phyloP scores from a whole-genome alignment of 2,888 invertebrate genomes.

The Meganola albula region DNA sequence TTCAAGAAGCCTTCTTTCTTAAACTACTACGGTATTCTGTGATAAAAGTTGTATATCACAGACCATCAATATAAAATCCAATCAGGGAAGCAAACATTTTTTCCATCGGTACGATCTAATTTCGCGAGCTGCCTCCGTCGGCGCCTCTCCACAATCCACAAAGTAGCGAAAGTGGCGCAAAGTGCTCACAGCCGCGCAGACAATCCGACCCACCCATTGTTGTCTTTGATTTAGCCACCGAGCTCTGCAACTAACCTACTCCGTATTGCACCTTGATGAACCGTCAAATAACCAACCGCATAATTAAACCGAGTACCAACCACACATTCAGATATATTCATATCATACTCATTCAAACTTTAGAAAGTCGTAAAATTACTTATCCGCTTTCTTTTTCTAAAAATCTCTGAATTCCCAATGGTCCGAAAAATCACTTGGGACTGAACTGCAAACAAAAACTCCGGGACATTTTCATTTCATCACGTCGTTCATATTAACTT shows the following conservation, averaged over 20 bases:
- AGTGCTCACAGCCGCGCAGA: conserved; percentile 56
- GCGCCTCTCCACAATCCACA: conserved; percentile 56
- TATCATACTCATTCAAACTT: no score
- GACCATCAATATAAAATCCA: conserved; percentile 24
- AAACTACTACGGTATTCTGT: no score
- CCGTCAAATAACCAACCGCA: conserved; percentile 8
- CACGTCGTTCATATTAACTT: conserved; percentile 66
- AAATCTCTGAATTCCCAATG: conserved; percentile 31
- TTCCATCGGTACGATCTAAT: conserved; percentile 54
- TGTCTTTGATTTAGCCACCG: conserved; percentile 63
- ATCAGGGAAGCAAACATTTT: conserved; percentile 27
- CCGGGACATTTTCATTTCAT: conserved; percentile 60
- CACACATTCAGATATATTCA: no score
- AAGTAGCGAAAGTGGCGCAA: conserved; percentile 69
- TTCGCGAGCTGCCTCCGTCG: conserved; percentile 45
- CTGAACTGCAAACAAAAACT: conserved; percentile 40
- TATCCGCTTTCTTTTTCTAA: conserved; percentile 27
- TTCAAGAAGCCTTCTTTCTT: no score
- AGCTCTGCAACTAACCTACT: conserved; percentile 22
- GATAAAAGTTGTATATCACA: conserved; percentile 8
- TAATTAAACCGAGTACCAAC: background rate
- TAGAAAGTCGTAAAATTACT: conserved; percentile 13
- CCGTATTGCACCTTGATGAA: conserved; percentile 18
- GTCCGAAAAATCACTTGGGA: conserved; percentile 40
- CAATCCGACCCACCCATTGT: conserved; percentile 62